phyloP scores from a whole-genome alignment of 2,113 vertebrate species.

The Corythornis vintsioides region DNA sequence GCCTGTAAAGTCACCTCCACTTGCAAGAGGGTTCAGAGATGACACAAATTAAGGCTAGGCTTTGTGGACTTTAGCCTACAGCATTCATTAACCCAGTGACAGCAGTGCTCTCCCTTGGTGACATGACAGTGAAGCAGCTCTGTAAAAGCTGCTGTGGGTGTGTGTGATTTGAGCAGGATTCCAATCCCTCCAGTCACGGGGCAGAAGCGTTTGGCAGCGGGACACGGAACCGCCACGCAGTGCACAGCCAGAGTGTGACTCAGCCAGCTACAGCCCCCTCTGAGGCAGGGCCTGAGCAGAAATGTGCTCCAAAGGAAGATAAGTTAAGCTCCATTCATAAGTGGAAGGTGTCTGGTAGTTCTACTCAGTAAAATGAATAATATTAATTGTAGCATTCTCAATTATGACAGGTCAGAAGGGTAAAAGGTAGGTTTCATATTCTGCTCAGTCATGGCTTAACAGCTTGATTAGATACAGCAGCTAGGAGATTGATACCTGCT shows the following conservation, averaged over 20 bases:
- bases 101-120: background rate
- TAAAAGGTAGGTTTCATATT: background rate
- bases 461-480: background rate
- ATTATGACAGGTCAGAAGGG: background rate
- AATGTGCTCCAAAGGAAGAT: background rate
- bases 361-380: background rate
- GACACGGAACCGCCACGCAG: background rate
- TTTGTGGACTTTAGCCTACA: constrained; percentile 3
- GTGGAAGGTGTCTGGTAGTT: background rate
- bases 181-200: background rate
- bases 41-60: background rate
- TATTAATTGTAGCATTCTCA: background rate
- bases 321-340: background rate
- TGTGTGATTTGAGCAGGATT: constrained; percentile 27
- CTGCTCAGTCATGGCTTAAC: background rate
- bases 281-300: background rate
- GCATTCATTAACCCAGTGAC: background rate
- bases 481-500: background rate
- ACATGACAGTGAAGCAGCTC: background rate
- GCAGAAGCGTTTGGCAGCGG: constrained; percentile 19
- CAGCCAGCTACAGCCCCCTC: rapidly evolving
- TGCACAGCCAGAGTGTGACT: too few relatives aligned
- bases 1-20: background rate
- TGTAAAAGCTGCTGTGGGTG: constrained; percentile 12
- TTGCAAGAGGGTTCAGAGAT: background rate